These are phyloP conservation scores for Spodoptera frugiperda DNA, from an alignment of 1,140 invertebrate species.

Conservation along the genomic window DNA sequence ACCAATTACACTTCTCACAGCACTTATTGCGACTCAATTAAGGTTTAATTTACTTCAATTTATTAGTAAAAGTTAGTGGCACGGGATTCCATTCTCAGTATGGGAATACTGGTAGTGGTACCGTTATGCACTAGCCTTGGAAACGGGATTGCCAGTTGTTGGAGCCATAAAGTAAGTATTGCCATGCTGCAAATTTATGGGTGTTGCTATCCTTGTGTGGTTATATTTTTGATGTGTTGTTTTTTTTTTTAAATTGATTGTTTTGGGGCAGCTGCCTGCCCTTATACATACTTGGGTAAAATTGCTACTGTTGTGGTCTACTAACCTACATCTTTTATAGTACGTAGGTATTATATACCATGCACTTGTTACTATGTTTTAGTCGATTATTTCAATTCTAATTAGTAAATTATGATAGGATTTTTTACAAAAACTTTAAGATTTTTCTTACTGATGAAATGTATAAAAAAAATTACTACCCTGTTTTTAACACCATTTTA, in stretches of 20 bases:
- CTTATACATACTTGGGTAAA: not conserved
- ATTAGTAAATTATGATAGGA: too few relatives aligned
- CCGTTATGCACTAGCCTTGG: conserved; percentile 49
- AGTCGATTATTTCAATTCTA: too few relatives aligned
- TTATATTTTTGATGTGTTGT: not conserved
- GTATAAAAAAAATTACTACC: too few relatives aligned
- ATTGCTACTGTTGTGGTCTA: too few relatives aligned
- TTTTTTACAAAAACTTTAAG: too few relatives aligned
- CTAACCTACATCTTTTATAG: too few relatives aligned
- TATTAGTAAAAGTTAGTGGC: conserved; percentile 27
- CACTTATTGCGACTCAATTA: conserved; percentile 35
- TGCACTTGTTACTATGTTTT: too few relatives aligned
- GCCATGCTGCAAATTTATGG: conserved; percentile 15
- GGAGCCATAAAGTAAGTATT: conserved; percentile 20
- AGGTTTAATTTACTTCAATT: conserved; percentile 43
- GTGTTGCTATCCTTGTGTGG: conserved; percentile 13
- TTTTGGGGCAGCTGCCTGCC: not conserved
- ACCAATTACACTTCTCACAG: conserved; percentile 18
- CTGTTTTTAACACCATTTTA: too few relatives aligned
- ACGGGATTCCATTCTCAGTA: conserved; percentile 47
- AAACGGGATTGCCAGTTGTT: conserved; percentile 42
- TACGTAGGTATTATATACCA: too few relatives aligned
- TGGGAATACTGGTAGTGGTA: conserved; percentile 45
- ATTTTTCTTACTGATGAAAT: too few relatives aligned
- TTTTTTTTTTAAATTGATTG: not conserved